Evolutionary conservation across 2,797 vertebrate species (phyloP), one percentile per base, ranked within the genome.

Genomic region (Danionella dracula): DNA sequence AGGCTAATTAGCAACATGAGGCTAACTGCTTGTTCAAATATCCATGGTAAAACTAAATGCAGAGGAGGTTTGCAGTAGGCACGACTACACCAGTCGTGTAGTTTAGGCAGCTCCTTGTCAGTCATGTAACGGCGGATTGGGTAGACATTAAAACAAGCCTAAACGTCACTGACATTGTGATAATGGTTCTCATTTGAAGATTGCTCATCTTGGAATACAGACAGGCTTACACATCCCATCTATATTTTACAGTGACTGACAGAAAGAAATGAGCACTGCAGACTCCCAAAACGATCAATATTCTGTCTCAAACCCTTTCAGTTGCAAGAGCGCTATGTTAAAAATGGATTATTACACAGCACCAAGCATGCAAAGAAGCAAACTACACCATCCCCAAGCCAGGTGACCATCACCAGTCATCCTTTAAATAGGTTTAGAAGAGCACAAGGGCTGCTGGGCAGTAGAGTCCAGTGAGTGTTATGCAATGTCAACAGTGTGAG

Each of bases 401-500:
- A 31, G 20, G 40, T 53, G 32, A 58, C 29, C 45, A 75, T 41
- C 63, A 38, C 68, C 10, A 78, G 71, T 34, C 66, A 74, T 50
- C 69, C 42, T 54, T 63, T 55, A 58, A 64, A 62, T 50, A 79
- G 32, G 69, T 71, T 67, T 69, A 72, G 58, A 77, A 74, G 38
- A 75, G 60, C 7, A 56, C 27, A 73, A 74, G 73, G 70, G 75
- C 70, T 35, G 73, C 70, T 58, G 77, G 73, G n/a, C 62, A 66
- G 72, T 66, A 35, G 59, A 65, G 81, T 54, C 23, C 23, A 27
- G 61, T 21, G 83, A 85, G 60, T 21, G 83, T 89, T 88, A 87
- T 79, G 85, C 86, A 88, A 88, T 79, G 81, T 79, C 84, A 82
- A 87, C 84, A 87, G 76, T 15, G 56, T 63, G 70, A 79, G 79